Evolutionary conservation across 2,113 vertebrate species (phyloP).

Genomic region (Antidorcas marsupialis): DNA sequence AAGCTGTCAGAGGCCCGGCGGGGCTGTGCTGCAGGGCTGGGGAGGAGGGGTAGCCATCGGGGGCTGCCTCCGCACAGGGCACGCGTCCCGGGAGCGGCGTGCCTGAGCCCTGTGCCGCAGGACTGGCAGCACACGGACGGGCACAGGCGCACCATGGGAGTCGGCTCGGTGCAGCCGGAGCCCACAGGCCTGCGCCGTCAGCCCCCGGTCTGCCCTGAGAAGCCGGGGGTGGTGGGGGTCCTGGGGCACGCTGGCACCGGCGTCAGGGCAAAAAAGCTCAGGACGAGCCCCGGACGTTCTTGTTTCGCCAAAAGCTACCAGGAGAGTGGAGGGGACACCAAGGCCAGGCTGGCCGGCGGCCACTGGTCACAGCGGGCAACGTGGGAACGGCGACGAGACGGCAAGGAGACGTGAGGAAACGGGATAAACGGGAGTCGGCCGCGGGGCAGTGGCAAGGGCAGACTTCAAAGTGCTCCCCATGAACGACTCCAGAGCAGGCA

Average conservation of each 20-base stretch:
- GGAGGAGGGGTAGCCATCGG: fast-evolving
- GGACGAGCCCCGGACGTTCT: too few species aligned
- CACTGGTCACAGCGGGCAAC: background rate
- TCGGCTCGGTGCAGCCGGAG: background rate
- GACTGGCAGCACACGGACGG: background rate
- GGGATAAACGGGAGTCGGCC: fast-evolving
- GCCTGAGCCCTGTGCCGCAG: background rate
- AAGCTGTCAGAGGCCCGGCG: background rate
- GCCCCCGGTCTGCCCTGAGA: fast-evolving
- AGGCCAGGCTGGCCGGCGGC: background rate
- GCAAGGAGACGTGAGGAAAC: background rate
- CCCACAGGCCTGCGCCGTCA: fast-evolving
- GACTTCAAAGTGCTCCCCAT: background rate
- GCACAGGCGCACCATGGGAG: fast-evolving
- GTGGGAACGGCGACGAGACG: fast-evolving
- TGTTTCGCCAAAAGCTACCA: background rate
- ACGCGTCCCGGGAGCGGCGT: fast-evolving
- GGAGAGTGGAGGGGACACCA: background rate
- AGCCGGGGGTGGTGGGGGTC: background rate
- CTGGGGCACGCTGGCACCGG: too few species aligned
- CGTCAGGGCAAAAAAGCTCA: fast-evolving
- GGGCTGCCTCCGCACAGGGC: fast-evolving
- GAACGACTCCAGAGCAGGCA: fast-evolving
- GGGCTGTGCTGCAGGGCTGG: background rate
- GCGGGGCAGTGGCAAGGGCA: too few species aligned